Base-by-base conservation (phyloP, 2,888 invertebrate genomes). In the Prenolepis imparis region DNA sequence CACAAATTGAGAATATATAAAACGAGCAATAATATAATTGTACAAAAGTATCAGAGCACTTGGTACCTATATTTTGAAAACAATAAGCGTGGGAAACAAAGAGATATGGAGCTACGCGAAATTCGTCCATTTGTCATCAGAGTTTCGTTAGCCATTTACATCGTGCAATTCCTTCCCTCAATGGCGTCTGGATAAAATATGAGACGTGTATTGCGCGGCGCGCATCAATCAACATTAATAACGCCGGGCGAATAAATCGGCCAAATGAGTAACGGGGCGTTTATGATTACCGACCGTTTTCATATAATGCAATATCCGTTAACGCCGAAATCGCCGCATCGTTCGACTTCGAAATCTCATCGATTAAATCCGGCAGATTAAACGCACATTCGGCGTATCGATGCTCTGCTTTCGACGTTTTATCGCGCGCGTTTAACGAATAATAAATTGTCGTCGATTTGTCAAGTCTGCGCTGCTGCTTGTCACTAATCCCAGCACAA, bases 171-270 rank as follows among this genome's bases (percentile, higher is more conserved):
- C 72, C 70, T 80, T 61, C 36, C 44, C 72, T 59, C 78, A 61
- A 80, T 70, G 44, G 59, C 70, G n/a, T 15, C 68, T 8, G 78
- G 70, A 70, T 80, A 80, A 80, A 70, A 80, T 80, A 80, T 44
- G 78, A 70, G 78, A 70, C 72, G 72, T 24, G 70, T 48, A 70
- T 80, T 70, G 72, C 78, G 36, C 41, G 21, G 72, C 78, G 72
- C 78, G 59, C 78, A 80, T 80, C 78, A 80, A 80, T 80, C 78
- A 70, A 59, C 70, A 78, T 78, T 78, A 78, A 78, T 80, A 80
- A 80, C 72, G 44, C 59, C 44, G 59, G 36, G 9, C 59, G 78
- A 80, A 70, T 70, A 80, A 80, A 80, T 80, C 72, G 70, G 57
- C 41, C 70, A 59, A 70, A 70, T 55, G 70, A 78, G 70, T 70